Percentiles rank a stretch among this genome's conserved stretches.
Evolutionary conservation across 1,140 invertebrate genomes (phyloP).

Genomic region (Heliconius hewitsoni): DNA sequence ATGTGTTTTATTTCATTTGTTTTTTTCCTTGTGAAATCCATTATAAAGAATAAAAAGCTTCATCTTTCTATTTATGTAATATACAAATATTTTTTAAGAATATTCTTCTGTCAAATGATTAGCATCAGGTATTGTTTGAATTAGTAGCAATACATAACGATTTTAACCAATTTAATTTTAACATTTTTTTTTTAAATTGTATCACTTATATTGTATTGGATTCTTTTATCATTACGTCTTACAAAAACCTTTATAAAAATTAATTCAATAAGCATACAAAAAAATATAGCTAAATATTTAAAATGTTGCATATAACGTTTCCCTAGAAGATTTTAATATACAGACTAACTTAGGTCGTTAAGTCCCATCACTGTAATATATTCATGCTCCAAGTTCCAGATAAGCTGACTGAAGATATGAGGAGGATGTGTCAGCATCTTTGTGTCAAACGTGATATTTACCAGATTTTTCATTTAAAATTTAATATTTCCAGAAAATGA

Average conservation of each 20-base stretch:
- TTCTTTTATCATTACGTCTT: neutral
- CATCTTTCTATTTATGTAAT: too few relatives aligned
- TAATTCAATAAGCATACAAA: neutral
- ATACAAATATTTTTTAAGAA: too few relatives aligned
- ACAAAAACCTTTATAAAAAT: neutral
- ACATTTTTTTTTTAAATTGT: too few relatives aligned
- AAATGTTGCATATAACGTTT: too few relatives aligned
- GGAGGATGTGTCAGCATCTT: slow-evolving; percentile 26
- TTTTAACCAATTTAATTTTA: too few relatives aligned
- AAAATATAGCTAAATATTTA: neutral
- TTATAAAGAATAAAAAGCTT: too few relatives aligned
- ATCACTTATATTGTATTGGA: too few relatives aligned
- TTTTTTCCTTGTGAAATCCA: too few relatives aligned
- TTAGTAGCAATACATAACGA: too few relatives aligned
- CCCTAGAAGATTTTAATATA: neutral
- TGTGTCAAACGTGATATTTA: neutral
- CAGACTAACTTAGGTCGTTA: slow-evolving; percentile 24
- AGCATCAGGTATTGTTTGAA: too few relatives aligned
- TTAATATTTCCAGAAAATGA: neutral
- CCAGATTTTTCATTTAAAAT: slow-evolving; percentile 4
- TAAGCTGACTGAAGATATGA: slow-evolving; percentile 36
- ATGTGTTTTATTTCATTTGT: too few relatives aligned
- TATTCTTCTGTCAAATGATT: too few relatives aligned
- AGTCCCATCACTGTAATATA: slow-evolving; percentile 32
- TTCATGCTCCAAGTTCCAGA: slow-evolving; percentile 28